Conservation (phyloP, 2,113 vertebrate species). For the Ophiodon elongatus region DNA sequence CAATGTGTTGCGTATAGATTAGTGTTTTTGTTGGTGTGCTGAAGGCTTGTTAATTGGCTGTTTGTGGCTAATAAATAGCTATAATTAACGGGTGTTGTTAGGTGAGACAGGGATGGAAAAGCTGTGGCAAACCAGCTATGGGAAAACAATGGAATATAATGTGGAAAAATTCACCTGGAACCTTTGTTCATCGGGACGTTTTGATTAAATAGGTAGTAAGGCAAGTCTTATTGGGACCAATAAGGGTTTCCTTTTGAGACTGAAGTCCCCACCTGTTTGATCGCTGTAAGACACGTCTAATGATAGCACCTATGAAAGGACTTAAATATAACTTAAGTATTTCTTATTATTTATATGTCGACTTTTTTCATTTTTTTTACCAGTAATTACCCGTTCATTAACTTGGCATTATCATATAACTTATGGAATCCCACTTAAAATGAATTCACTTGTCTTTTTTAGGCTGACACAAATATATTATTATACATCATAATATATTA, state of each 20-base stretch:
- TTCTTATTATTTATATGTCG: background rate
- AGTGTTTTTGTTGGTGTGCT: constrained; percentile 72
- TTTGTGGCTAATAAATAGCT: constrained; percentile 75
- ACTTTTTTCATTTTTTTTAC: too few relatives aligned
- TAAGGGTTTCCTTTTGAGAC: background rate
- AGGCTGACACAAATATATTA: background rate
- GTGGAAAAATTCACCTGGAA: constrained; percentile 36
- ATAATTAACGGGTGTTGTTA: constrained; percentile 75
- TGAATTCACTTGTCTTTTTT: background rate
- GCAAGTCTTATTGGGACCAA: background rate
- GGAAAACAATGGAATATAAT: constrained; percentile 32
- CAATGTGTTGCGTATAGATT: constrained; percentile 70
- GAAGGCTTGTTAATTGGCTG: constrained; percentile 71
- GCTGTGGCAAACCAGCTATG: constrained; percentile 7
- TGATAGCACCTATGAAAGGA: background rate
- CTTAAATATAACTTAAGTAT: background rate
- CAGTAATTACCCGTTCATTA: background rate
- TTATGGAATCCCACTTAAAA: too few relatives aligned
- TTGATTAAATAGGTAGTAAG: constrained; percentile 18
- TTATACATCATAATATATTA: background rate
- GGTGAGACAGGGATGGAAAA: constrained; percentile 41
- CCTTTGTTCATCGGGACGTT: constrained; percentile 3
- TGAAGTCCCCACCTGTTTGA: background rate
- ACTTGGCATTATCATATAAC: background rate
- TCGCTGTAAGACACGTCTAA: background rate